These are phyloP conservation scores for Grallaria varia DNA, from an alignment of 2,113 vertebrate genomes.

Conservation along the genomic window DNA sequence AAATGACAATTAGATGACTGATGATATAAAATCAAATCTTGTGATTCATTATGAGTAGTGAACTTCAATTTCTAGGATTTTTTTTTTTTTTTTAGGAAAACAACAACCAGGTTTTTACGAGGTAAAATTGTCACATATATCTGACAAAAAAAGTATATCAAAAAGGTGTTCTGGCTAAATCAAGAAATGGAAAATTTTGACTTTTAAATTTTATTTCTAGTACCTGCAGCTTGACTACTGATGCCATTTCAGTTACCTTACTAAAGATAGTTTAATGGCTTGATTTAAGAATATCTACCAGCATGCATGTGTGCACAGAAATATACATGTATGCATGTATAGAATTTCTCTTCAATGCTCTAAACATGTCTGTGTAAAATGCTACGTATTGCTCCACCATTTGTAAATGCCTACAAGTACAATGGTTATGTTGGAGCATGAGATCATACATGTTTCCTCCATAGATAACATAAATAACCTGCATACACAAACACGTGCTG, in stretches of 20 bases:
- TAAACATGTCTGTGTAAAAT: not conserved
- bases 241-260: not conserved
- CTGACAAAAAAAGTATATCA: not conserved
- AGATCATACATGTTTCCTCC: not conserved
- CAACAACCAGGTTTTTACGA: not conserved
- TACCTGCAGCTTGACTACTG: not conserved
- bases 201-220: not conserved
- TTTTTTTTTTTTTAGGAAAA: not conserved
- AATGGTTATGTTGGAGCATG: not conserved
- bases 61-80: not conserved
- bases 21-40: not conserved
- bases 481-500: rapidly evolving
- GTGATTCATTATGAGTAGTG: not conserved
- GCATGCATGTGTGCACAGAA: rapidly evolving
- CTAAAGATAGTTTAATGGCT: not conserved
- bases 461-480: not conserved
- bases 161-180: not conserved
- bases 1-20: not conserved
- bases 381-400: not conserved
- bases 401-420: not conserved
- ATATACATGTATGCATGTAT: rapidly evolving
- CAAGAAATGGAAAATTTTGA: not conserved
- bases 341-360: not conserved
- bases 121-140: not conserved
- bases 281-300: not conserved